Evolutionary conservation across 2,888 invertebrate genomes (phyloP).

Genomic region (Gymnoscelis rufifasciata): DNA sequence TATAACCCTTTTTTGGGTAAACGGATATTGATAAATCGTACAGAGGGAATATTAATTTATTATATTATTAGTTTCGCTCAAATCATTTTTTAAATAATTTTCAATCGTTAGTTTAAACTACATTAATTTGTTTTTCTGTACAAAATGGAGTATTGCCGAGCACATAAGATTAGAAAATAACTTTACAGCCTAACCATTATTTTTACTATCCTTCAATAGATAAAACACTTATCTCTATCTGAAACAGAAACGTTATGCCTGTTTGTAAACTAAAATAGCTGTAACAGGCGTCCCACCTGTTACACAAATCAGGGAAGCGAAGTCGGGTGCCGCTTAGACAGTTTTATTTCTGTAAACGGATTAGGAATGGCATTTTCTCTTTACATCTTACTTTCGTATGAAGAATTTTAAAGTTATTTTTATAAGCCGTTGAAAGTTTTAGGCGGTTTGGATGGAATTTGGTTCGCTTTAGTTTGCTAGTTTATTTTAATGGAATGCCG

Average conservation of each 20-base stretch:
- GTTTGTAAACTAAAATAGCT: conserved; percentile 50
- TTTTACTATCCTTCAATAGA: conserved; percentile 12
- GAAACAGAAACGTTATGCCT: conserved; percentile 53
- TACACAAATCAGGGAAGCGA: conserved; percentile 23
- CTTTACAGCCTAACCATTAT: background rate
- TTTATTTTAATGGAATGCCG: background rate
- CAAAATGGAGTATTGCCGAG: too few relatives aligned
- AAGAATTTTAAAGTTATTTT: conserved; percentile 14
- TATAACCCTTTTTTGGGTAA: too few relatives aligned
- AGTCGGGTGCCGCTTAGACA: conserved; percentile 58
- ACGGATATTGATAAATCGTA: too few relatives aligned
- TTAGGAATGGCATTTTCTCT: conserved; percentile 28
- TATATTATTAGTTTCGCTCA: too few relatives aligned
- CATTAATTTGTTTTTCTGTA: too few relatives aligned
- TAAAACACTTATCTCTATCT: conserved; percentile 24
- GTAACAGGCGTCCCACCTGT: conserved; percentile 33
- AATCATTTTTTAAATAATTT: too few relatives aligned
- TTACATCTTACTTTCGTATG: conserved; percentile 10
- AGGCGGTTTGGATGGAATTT: background rate
- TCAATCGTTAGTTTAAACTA: too few relatives aligned
- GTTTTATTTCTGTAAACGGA: conserved; percentile 48
- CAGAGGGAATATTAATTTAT: too few relatives aligned
- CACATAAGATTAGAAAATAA: too few relatives aligned
- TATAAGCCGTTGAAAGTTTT: conserved; percentile 2
- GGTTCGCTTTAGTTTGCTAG: background rate